phyloP scores from a whole-genome alignment of 1,140 invertebrate species.

The Trichonephila clavipes region DNA sequence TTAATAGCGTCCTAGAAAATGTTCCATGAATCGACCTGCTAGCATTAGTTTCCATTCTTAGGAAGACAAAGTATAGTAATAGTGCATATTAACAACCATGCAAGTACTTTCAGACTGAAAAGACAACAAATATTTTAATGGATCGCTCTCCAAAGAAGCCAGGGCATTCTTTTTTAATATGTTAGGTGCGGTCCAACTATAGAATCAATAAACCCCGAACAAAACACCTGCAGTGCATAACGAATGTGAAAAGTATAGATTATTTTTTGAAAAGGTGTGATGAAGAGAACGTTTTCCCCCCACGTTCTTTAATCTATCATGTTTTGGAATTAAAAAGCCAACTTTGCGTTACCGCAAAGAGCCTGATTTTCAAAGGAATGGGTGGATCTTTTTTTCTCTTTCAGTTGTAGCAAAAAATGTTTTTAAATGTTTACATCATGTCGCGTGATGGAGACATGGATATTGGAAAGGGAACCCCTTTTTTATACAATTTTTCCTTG shows the following conservation, averaged over 20 bases:
- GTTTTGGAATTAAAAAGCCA: not conserved
- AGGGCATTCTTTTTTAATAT: not conserved
- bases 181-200: not conserved
- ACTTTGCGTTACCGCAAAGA: not conserved
- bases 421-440: not conserved
- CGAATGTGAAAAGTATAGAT: constrained; percentile 20
- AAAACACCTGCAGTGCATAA: constrained; percentile 26
- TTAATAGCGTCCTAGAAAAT: not conserved
- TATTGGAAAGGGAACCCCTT: not conserved
- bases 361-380: not conserved
- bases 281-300: not conserved
- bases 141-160: not conserved
- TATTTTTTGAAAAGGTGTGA: constrained; percentile 23
- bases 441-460: not conserved
- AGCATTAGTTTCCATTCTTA: not conserved
- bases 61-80: not conserved
- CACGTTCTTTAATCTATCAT: not conserved
- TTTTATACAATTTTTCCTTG: not conserved
- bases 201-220: constrained; percentile 5
- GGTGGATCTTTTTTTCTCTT: not conserved
- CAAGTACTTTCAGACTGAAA: not conserved
- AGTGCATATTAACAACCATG: not conserved
- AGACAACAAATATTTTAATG: not conserved
- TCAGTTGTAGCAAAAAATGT: not conserved
- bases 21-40: not conserved